Conservation (phyloP, 2,888 invertebrate species). For the Trichopria drosophilae region DNA sequence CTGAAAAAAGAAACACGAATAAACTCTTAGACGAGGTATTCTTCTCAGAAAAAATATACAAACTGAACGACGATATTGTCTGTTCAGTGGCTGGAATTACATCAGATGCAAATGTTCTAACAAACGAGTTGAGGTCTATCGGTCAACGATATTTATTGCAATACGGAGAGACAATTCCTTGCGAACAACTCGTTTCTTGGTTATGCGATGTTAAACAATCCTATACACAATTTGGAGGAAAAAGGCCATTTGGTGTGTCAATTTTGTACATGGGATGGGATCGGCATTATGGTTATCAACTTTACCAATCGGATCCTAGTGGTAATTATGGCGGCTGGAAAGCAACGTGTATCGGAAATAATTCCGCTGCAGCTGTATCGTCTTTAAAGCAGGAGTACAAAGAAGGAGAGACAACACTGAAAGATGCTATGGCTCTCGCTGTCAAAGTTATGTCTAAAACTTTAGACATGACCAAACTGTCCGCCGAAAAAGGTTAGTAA, state of each 20-base stretch:
- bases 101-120: constrained; percentile 97
- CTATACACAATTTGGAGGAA: constrained; percentile 99
- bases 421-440: constrained; percentile 86
- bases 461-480: constrained; percentile 96
- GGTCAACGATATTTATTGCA: constrained; percentile 92
- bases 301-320: constrained; percentile 99
- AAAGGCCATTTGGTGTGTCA: constrained; percentile 98
- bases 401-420: constrained; percentile 85
- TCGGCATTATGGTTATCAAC: constrained; percentile 97
- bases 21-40: constrained; percentile 96
- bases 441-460: constrained; percentile 97
- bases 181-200: constrained; percentile 96
- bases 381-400: constrained; percentile 98
- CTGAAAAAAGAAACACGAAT: constrained; percentile 95
- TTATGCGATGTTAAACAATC: constrained; percentile 99
- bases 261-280: constrained; percentile 99
- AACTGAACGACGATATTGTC: constrained; percentile 95
- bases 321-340: constrained; percentile 99
- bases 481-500: constrained; percentile 91
- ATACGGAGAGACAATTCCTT: constrained; percentile 97
- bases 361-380: constrained; percentile 96
- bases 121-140: constrained; percentile 90
- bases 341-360: constrained; percentile 99
- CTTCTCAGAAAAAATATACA: constrained; percentile 98
- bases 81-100: constrained; percentile 99